phyloP scores from a whole-genome alignment of 2,113 vertebrate species.

The Clarias gariepinus region DNA sequence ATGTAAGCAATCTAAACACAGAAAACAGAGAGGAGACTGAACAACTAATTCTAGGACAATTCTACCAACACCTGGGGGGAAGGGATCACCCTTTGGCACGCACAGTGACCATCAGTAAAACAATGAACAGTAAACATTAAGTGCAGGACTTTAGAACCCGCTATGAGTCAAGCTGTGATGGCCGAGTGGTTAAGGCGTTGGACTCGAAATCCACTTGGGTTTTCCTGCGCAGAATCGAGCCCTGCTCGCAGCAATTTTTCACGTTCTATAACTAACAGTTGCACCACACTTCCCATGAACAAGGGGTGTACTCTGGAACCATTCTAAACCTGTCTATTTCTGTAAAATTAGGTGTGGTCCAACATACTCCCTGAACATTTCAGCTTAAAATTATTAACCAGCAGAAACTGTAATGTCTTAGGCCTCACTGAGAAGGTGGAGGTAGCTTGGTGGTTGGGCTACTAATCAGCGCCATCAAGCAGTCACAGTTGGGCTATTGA shows the following conservation, averaged over 20 bases:
- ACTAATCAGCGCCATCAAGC: too few relatives aligned
- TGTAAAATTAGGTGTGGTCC: too few relatives aligned
- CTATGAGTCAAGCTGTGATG: slow-evolving; percentile 70
- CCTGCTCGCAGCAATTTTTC: slow-evolving; percentile 76
- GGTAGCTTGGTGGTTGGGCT: too few relatives aligned
- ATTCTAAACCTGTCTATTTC: too few relatives aligned
- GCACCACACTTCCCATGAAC: too few relatives aligned
- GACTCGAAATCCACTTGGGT: slow-evolving; percentile 90
- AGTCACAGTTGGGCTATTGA: too few relatives aligned
- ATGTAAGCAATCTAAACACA: not conserved
- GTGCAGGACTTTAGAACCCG: not conserved
- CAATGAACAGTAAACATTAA: not conserved
- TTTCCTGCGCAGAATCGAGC: slow-evolving; percentile 86
- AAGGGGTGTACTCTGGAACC: too few relatives aligned
- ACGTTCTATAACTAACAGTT: too few relatives aligned
- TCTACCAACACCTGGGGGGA: not conserved
- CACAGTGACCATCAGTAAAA: not conserved
- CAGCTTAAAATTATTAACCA: too few relatives aligned
- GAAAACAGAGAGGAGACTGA: not conserved
- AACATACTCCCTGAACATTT: too few relatives aligned
- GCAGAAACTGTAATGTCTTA: too few relatives aligned
- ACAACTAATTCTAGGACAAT: not conserved
- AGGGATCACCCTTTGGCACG: not conserved
- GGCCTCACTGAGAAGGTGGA: too few relatives aligned
- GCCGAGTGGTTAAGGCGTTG: slow-evolving; percentile 89